Evolutionary conservation across 2,888 invertebrate genomes (phyloP), one percentile per base, ranked within the genome.

Genomic region (Pseudococcus viburni): DNA sequence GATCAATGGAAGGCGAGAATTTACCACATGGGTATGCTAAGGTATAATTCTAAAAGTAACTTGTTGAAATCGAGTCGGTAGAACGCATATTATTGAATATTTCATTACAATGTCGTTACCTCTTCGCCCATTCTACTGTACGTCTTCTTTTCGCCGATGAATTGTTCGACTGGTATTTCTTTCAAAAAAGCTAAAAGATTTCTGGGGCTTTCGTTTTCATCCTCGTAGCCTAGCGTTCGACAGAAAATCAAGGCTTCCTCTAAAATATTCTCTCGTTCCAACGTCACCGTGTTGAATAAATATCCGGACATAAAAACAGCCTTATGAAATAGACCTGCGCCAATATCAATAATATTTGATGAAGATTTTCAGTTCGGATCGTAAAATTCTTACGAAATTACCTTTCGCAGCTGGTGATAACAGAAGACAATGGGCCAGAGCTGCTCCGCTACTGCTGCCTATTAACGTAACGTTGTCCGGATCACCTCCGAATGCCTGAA

Each of bases 251-350:
- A 9, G 6, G 68, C 68, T 73, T 73, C 68, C 15, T 73, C 15
- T 0, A 73, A 2, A 59, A 19, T 59, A 59, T n/a, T 59, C 7
- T 59, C 26, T 5, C 9, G 68, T 12, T 73, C 68, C 15, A 73
- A 15, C 2, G 68, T 73, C 11, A 73, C 68, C 33, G 15, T 15
- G 11, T 73, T 73, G 68, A 73, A 73, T 33, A 73, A 73, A 73
- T 73, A 73, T 73, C 68, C 68, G 11, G 68, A 73, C 68, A 73
- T 73, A 9, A 73, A 33, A 33, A 73, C 26, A 73, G 68, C 68
- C 68, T 73, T 73, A 33, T 73, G 68, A 33, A 73, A 73, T 73
- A 73, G 15, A 12, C 33, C 68, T 73, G 33, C 68, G 33, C 26
- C 26, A 33, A 33, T 33, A 2, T 33, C 26, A 3, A 33, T 33